Evolutionary conservation across 1,140 invertebrate genomes (phyloP).

Genomic region (Homalodisca vitripennis): DNA sequence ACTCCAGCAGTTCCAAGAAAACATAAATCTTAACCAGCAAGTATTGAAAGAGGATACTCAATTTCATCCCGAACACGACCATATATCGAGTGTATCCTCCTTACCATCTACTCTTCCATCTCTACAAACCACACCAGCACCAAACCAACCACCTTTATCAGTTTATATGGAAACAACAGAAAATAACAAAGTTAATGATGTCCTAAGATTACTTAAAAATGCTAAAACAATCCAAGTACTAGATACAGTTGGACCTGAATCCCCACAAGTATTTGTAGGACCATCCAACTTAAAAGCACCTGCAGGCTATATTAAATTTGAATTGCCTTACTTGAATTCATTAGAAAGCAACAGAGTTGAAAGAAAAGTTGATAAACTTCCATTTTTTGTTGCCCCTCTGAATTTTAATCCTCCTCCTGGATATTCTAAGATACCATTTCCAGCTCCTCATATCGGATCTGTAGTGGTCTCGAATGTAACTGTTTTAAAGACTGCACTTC

Average conservation of each 20-base stretch:
- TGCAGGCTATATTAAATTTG: slow-evolving; percentile 72
- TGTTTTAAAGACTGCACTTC: slow-evolving; percentile 30
- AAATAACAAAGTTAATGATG: slow-evolving; percentile 62
- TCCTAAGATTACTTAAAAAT: slow-evolving; percentile 63
- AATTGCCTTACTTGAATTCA: slow-evolving; percentile 75
- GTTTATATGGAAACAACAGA: slow-evolving; percentile 65
- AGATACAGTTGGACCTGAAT: slow-evolving; percentile 63
- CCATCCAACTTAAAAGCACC: slow-evolving; percentile 69
- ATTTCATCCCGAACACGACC: not conserved
- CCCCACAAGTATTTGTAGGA: slow-evolving; percentile 76
- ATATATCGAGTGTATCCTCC: slow-evolving; percentile 33
- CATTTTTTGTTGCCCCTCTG: slow-evolving; percentile 80
- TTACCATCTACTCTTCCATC: slow-evolving; percentile 42
- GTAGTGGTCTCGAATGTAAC: slow-evolving; percentile 59
- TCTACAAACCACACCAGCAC: slow-evolving; percentile 50
- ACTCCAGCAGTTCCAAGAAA: not conserved
- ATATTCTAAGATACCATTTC: slow-evolving; percentile 79
- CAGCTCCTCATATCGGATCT: slow-evolving; percentile 79
- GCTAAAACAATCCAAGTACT: slow-evolving; percentile 72
- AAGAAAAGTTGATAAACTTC: slow-evolving; percentile 67
- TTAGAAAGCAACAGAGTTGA: slow-evolving; percentile 68
- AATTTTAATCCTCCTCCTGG: slow-evolving; percentile 77
- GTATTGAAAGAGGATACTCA: not conserved
- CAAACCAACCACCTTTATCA: slow-evolving; percentile 77
- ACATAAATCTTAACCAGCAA: too few species aligned